Conservation (phyloP, 2,113 vertebrate species). For the Sciurus niger region DNA sequence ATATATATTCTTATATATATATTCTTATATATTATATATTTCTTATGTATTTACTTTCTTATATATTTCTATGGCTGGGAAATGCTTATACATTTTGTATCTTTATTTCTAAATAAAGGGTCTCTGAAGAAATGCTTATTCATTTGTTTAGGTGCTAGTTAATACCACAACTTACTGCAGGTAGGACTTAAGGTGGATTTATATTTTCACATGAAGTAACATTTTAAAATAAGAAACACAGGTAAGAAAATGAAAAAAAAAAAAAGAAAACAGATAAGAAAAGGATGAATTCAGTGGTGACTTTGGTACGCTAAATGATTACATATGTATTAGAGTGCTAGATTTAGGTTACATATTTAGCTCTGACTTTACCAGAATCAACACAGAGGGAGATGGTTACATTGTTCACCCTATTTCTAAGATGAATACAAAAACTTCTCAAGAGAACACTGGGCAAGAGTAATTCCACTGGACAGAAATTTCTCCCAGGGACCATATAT, state of each 20-base stretch:
- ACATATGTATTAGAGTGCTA: not conserved
- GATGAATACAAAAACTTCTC: not conserved
- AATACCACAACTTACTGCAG: not conserved
- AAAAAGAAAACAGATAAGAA: not conserved
- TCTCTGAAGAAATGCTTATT: constrained; percentile 5
- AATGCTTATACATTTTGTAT: not conserved
- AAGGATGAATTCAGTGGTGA: not conserved
- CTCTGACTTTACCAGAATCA: not conserved
- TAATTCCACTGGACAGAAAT: not conserved
- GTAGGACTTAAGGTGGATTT: not conserved
- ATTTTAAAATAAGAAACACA: constrained; percentile 7
- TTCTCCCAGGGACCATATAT: not conserved
- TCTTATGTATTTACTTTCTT: not conserved
- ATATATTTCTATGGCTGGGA: not conserved
- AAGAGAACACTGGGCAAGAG: not conserved
- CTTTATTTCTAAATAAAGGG: not conserved
- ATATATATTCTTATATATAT: not conserved
- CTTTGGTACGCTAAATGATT: not conserved
- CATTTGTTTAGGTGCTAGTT: not conserved
- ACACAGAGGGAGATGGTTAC: not conserved
- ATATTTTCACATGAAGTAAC: not conserved
- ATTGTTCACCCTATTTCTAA: not conserved
- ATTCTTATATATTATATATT: not conserved
- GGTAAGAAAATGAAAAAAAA: not conserved
- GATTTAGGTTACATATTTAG: not conserved